These are phyloP conservation scores for Chelonia mydas DNA, from an alignment of 2,797 vertebrate genomes.

Conservation along the genomic window DNA sequence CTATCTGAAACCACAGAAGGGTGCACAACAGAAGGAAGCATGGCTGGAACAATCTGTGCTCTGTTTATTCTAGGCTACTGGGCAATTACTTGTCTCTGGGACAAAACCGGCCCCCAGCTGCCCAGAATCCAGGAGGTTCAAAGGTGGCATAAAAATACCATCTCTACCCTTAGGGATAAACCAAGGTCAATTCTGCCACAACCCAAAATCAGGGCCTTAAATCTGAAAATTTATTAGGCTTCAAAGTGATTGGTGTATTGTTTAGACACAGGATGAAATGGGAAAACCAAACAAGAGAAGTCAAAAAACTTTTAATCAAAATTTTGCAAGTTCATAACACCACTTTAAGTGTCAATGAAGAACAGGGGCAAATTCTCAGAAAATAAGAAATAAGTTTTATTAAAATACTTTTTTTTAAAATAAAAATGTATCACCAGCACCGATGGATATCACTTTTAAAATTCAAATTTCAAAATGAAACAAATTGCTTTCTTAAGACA, in stretches of 20 bases:
- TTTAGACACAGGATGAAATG: background rate
- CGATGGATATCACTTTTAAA: background rate
- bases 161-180: background rate
- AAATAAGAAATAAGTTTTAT: background rate
- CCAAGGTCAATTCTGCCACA: background rate
- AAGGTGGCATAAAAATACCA: rapidly evolving
- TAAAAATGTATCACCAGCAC: background rate
- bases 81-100: background rate
- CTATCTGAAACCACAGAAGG: rapidly evolving
- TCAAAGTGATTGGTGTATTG: background rate
- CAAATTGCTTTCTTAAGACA: background rate
- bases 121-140: background rate
- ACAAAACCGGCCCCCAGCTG: background rate
- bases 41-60: background rate
- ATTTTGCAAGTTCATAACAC: background rate
- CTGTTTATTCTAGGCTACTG: background rate
- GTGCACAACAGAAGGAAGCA: rapidly evolving
- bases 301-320: background rate
- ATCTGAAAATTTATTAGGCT: background rate
- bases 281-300: background rate
- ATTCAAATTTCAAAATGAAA: background rate
- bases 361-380: background rate
- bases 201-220: background rate
- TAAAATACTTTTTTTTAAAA: background rate
- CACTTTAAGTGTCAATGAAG: background rate